Evolutionary conservation across 2,888 invertebrate species (phyloP).

Genomic region (Hyalella azteca): DNA sequence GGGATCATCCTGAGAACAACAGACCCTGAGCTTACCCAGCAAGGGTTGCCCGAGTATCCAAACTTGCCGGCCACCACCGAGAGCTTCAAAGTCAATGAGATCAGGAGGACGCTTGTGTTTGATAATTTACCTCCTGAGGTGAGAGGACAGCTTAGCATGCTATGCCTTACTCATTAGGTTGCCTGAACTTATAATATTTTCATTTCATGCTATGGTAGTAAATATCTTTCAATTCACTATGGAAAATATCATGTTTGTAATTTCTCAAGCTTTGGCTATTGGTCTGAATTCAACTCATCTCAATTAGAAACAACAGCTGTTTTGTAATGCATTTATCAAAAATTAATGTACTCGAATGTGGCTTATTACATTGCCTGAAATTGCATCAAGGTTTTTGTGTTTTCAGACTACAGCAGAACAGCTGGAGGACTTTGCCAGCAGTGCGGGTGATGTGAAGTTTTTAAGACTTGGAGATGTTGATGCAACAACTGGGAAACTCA

Average conservation of each 20-base stretch:
- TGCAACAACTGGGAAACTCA: slow-evolving; percentile 72
- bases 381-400: not conserved
- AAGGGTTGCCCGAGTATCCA: slow-evolving; percentile 88
- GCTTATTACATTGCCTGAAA: too few relatives aligned
- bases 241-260: too few relatives aligned
- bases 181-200: too few relatives aligned
- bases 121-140: slow-evolving; percentile 74
- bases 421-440: slow-evolving; percentile 82
- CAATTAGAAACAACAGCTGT: too few relatives aligned
- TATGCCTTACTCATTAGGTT: too few relatives aligned
- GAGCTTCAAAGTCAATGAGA: slow-evolving; percentile 90
- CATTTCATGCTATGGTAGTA: too few relatives aligned
- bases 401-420: slow-evolving; percentile 71
- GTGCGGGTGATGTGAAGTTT: slow-evolving; percentile 93
- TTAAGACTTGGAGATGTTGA: slow-evolving; percentile 84
- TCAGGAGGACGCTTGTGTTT: slow-evolving; percentile 87
- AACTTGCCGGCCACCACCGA: slow-evolving; percentile 86
- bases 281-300: too few relatives aligned
- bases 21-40: slow-evolving; percentile 84
- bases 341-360: too few relatives aligned
- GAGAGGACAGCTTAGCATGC: too few relatives aligned
- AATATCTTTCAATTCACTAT: too few relatives aligned
- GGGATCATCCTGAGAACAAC: slow-evolving; percentile 72
- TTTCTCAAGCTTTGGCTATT: too few relatives aligned
- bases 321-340: too few relatives aligned